A percentile compares a stretch with the other conserved stretches of the same genome.
phyloP scores from a whole-genome alignment of 2,797 vertebrate genomes.

The Sternotherus odoratus region DNA sequence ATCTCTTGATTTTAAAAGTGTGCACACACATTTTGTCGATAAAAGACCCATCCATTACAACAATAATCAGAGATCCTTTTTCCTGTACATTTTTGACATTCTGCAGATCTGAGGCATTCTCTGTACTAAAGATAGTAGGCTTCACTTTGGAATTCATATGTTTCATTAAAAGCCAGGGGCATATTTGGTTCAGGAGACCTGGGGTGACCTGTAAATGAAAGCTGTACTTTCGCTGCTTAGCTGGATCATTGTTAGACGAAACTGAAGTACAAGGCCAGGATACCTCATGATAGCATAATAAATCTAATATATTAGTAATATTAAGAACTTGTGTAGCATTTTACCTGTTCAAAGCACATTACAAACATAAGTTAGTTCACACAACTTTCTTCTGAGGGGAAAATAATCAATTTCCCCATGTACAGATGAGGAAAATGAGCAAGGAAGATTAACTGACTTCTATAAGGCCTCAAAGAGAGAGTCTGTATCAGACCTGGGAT shows the following conservation, averaged over 20 bases:
- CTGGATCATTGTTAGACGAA: neutral
- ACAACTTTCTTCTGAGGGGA: neutral
- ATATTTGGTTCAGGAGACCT: conserved; percentile 50
- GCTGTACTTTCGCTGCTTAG: conserved; percentile 38
- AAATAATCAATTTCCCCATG: neutral
- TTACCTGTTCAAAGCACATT: conserved; percentile 24
- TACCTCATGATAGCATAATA: neutral
- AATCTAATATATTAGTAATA: conserved; percentile 49
- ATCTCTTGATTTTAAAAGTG: conserved; percentile 47
- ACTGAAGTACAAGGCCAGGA: neutral
- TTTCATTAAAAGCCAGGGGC: conserved; percentile 42
- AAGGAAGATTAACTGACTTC: accelerated
- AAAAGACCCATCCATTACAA: conserved; percentile 64
- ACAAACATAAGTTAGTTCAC: neutral
- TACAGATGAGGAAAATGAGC: neutral
- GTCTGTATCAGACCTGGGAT: neutral
- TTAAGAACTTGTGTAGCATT: neutral
- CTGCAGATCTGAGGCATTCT: conserved; percentile 62
- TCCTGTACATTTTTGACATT: conserved; percentile 64
- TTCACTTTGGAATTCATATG: conserved; percentile 66
- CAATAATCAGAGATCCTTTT: conserved; percentile 54
- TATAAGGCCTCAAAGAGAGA: neutral
- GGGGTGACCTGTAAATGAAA: conserved; percentile 66
- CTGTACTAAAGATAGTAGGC: conserved; percentile 56
- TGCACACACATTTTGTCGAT: conserved; percentile 5